A percentile compares a stretch with the other conserved stretches of the same genome.
These are phyloP conservation scores for Epiblema foenella DNA, from an alignment of 2,888 invertebrate genomes.

Conservation along the genomic window DNA sequence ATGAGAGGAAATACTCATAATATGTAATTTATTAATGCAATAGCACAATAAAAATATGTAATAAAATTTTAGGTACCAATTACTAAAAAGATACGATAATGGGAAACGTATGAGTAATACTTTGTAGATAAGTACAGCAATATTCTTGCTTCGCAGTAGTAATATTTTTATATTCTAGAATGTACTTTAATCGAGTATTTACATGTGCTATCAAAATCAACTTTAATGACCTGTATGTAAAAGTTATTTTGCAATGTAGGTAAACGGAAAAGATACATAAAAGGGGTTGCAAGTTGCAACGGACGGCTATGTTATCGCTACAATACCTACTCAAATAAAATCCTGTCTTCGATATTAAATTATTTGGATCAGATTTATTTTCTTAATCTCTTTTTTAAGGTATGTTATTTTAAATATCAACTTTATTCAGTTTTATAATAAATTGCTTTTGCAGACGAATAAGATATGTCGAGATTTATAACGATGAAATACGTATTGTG, in stretches of 20 bases:
- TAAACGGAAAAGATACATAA: neutral
- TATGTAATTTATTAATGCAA: neutral
- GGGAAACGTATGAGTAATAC: neutral
- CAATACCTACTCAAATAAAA: constrained; percentile 9
- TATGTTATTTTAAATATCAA: neutral
- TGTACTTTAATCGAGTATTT: neutral
- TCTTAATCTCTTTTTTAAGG: neutral
- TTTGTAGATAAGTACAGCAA: neutral
- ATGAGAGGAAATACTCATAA: neutral
- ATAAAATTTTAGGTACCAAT: neutral
- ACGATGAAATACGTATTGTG: constrained; percentile 1
- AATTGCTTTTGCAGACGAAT: neutral
- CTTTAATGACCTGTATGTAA: neutral
- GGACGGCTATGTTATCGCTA: constrained; percentile 4
- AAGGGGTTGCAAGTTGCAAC: neutral
- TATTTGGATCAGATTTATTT: neutral
- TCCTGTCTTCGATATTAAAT: constrained; percentile 1
- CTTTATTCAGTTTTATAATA: neutral
- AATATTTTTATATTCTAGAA: neutral
- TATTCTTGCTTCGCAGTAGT: neutral
- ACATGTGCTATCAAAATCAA: neutral
- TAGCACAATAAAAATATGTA: neutral
- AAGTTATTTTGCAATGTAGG: neutral
- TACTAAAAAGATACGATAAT: neutral
- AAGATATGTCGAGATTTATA: neutral